Conservation (phyloP, 2,113 vertebrate species). For the Morphnarchus princeps region DNA sequence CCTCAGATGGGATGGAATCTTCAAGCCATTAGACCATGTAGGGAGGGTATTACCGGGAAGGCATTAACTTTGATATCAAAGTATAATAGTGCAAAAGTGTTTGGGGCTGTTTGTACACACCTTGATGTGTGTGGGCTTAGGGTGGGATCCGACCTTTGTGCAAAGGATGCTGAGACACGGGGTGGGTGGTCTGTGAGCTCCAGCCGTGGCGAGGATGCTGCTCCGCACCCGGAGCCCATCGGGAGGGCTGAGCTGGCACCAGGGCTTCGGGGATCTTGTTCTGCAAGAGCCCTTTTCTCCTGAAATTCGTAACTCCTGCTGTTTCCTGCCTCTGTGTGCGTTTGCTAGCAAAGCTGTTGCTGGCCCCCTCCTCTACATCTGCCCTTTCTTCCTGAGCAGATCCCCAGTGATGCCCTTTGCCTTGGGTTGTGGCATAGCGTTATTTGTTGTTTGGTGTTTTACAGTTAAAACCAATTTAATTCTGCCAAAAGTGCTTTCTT, state of each 20-base stretch:
- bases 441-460: background rate
- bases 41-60: fast-evolving
- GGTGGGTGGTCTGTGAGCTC: background rate
- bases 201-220: fast-evolving
- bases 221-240: fast-evolving
- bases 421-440: fast-evolving
- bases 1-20: background rate
- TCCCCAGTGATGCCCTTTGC: background rate
- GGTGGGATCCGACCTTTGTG: background rate
- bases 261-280: fast-evolving
- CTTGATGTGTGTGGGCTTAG: fast-evolving
- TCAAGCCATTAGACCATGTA: fast-evolving
- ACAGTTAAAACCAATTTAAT: background rate
- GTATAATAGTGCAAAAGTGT: fast-evolving
- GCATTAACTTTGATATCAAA: fast-evolving
- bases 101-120: background rate
- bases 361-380: fast-evolving
- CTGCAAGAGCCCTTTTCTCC: background rate
- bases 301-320: fast-evolving
- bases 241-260: background rate
- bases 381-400: background rate
- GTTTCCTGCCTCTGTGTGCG: background rate
- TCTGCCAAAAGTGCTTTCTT: background rate
- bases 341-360: background rate
- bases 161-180: background rate